Percentiles rank a stretch among this genome's conserved stretches.
phyloP scores from a whole-genome alignment of 2,113 vertebrate species.

The Oreotragus oreotragus region DNA sequence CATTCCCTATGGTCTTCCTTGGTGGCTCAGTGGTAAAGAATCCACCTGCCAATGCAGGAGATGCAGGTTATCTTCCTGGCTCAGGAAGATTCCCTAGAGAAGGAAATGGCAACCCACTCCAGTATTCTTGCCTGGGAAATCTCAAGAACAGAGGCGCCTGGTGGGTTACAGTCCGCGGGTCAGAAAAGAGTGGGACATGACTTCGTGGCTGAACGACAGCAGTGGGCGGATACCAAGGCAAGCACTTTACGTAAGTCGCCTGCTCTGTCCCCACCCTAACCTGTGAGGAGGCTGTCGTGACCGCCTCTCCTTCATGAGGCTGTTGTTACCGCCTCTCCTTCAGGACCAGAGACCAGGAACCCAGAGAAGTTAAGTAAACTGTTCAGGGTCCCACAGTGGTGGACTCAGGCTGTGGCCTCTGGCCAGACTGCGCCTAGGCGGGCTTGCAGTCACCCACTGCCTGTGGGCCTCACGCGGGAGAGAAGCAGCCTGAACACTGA shows the following conservation, averaged over 20 bases:
- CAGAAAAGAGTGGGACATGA: not conserved
- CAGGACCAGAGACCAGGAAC: not conserved
- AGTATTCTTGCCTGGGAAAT: not conserved
- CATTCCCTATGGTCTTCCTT: not conserved
- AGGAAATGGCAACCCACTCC: not conserved
- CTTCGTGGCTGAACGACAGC: not conserved
- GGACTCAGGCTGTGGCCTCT: not conserved
- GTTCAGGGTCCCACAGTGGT: not conserved
- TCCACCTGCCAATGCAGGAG: not conserved
- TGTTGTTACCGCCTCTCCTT: not conserved
- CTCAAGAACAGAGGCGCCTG: not conserved
- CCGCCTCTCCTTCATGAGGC: not conserved
- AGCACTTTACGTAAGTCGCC: not conserved
- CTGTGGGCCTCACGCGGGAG: fast-evolving
- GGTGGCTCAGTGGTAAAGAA: not conserved
- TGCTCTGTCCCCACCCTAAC: not conserved
- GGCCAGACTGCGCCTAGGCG: not conserved
- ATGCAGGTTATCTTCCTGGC: not conserved
- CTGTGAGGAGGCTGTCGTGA: not conserved
- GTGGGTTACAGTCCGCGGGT: not conserved
- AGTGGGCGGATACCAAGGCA: not conserved
- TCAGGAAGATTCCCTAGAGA: not conserved
- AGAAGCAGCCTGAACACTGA: not conserved
- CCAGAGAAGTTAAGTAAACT: not conserved
- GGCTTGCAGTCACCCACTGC: no score